Evolutionary conservation across 2,888 invertebrate species (phyloP).

Genomic region (Herminia tarsipennalis): DNA sequence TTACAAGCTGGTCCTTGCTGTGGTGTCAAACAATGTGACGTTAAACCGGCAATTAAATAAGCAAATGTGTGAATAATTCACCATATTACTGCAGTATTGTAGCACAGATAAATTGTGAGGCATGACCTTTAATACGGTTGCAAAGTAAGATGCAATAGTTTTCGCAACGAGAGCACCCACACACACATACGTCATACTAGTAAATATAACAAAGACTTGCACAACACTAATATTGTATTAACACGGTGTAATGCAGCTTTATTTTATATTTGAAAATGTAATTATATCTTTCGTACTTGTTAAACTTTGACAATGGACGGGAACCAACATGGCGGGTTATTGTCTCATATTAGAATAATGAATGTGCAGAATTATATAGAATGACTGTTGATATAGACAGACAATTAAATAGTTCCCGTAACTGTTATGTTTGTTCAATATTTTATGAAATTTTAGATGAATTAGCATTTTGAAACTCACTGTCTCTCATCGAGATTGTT

Average conservation of each 20-base stretch:
- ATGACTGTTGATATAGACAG: slow-evolving; percentile 62
- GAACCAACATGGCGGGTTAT: slow-evolving; percentile 73
- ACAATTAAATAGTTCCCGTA: slow-evolving; percentile 57
- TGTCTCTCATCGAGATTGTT: slow-evolving; percentile 50
- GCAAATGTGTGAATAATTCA: too few relatives aligned
- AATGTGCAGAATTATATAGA: slow-evolving; percentile 65
- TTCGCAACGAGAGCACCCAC: slow-evolving; percentile 62
- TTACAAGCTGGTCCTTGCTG: too few relatives aligned
- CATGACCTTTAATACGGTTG: slow-evolving; percentile 64
- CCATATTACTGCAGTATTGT: too few relatives aligned
- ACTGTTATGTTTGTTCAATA: slow-evolving; percentile 76
- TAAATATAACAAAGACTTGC: slow-evolving; percentile 66
- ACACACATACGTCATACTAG: slow-evolving; percentile 35
- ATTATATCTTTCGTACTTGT: slow-evolving; percentile 73
- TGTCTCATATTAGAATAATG: slow-evolving; percentile 74
- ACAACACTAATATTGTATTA: slow-evolving; percentile 80
- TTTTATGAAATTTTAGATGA: slow-evolving; percentile 55
- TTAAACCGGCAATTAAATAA: too few relatives aligned
- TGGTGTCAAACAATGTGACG: too few relatives aligned
- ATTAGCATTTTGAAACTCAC: slow-evolving; percentile 47
- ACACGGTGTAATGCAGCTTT: slow-evolving; percentile 67
- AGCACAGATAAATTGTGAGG: slow-evolving; percentile 12
- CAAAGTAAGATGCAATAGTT: slow-evolving; percentile 60
- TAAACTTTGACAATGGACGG: slow-evolving; percentile 78
- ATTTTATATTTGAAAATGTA: slow-evolving; percentile 76